Percentiles rank a stretch among this genome's conserved stretches.
Evolutionary conservation across 2,888 invertebrate genomes (phyloP).

Genomic region (Steinernema scapterisci): DNA sequence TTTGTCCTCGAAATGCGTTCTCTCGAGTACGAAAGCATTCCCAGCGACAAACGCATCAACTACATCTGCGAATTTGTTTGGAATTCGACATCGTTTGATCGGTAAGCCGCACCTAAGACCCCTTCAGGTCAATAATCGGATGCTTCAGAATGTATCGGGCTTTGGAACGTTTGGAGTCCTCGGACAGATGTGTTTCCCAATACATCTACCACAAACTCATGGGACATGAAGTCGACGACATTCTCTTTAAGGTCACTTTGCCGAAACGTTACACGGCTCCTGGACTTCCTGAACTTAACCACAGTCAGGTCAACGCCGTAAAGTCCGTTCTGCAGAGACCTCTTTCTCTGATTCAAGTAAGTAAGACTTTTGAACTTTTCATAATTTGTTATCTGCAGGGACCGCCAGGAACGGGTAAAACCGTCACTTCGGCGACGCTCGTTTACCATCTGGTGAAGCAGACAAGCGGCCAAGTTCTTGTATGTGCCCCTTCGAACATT

Average conservation of each 20-base stretch:
- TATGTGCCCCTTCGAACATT: slow-evolving; percentile 98
- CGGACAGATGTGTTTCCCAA: slow-evolving; percentile 92
- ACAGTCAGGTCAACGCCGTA: slow-evolving; percentile 96
- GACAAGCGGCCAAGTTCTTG: slow-evolving; percentile 77
- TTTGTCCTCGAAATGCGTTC: slow-evolving; percentile 94
- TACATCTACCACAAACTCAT: slow-evolving; percentile 95
- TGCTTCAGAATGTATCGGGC: slow-evolving; percentile 49
- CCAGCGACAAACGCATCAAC: slow-evolving; percentile 88
- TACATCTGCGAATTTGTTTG: slow-evolving; percentile 87
- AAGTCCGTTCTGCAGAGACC: slow-evolving; percentile 96
- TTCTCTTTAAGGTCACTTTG: slow-evolving; percentile 74
- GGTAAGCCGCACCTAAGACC: slow-evolving; percentile 36
- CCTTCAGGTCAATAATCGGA: neutral
- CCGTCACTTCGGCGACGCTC: slow-evolving; percentile 97
- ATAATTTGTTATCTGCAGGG: slow-evolving; percentile 69
- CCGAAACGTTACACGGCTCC: slow-evolving; percentile 97
- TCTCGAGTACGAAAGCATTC: slow-evolving; percentile 80
- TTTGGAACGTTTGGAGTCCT: slow-evolving; percentile 70
- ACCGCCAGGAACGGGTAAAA: slow-evolving; percentile 96
- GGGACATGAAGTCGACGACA: slow-evolving; percentile 75
- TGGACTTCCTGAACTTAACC: slow-evolving; percentile 93
- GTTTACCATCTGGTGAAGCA: slow-evolving; percentile 96
- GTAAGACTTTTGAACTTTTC: slow-evolving; percentile 43
- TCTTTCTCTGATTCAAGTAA: slow-evolving; percentile 88
- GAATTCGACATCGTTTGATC: slow-evolving; percentile 60